Percentiles rank a stretch among this genome's conserved stretches.
These are phyloP conservation scores for Drosophila kohkoa DNA, from an alignment of 1,140 invertebrate genomes.

Conservation along the genomic window DNA sequence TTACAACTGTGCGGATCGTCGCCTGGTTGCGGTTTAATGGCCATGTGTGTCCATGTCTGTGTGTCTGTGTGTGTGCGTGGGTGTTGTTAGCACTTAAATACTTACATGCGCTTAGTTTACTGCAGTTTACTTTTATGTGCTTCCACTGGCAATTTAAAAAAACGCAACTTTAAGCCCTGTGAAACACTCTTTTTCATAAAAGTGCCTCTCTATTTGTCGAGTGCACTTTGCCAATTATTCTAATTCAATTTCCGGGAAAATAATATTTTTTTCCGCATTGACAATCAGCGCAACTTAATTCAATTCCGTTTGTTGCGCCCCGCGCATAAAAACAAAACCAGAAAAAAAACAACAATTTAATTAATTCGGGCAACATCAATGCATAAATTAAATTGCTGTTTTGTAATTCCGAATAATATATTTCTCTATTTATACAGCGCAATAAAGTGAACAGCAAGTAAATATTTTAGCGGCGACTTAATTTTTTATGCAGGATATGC, in stretches of 20 bases:
- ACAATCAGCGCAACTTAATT: constrained; percentile 1
- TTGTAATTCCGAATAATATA: constrained; percentile 4
- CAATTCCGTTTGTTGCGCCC: constrained; percentile 28
- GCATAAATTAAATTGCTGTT: constrained; percentile 28
- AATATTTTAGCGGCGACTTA: constrained; percentile 38
- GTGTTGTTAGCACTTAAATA: constrained; percentile 46
- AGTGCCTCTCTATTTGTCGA: background rate
- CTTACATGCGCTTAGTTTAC: constrained; percentile 32
- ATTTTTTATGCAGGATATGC: constrained; percentile 38
- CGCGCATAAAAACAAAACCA: background rate
- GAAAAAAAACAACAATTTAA: constrained; percentile 16
- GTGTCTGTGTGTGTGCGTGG: constrained; percentile 8
- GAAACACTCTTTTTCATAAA: background rate
- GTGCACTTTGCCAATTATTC: background rate
- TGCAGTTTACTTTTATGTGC: constrained; percentile 46
- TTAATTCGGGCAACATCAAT: constrained; percentile 4
- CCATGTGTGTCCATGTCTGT: constrained; percentile 10
- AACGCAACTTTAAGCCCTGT: constrained; percentile 8
- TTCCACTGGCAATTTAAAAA: constrained; percentile 6
- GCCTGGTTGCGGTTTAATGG: constrained; percentile 29
- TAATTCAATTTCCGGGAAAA: constrained; percentile 8
- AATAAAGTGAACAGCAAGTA: constrained; percentile 1
- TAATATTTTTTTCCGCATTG: constrained; percentile 1
- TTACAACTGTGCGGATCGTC: constrained; percentile 1
- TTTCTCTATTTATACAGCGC: constrained; percentile 7